A percentile compares a stretch with the other conserved stretches of the same genome.
phyloP scores from a whole-genome alignment of 2,888 invertebrate genomes.

The Plemyria rubiginata region DNA sequence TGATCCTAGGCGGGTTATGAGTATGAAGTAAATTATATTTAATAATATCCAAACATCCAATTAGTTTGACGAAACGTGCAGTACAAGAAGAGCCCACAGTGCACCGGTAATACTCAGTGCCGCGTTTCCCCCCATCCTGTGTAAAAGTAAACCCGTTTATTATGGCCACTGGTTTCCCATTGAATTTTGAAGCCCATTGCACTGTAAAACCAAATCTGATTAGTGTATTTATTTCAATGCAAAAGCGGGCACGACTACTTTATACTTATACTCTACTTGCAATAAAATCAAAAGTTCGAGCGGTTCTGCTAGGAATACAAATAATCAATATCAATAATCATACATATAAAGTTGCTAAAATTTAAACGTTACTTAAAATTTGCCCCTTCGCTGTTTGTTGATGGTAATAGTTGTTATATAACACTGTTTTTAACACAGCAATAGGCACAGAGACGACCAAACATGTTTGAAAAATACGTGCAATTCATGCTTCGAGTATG shows the following conservation, averaged over 20 bases:
- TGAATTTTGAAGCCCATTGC: conserved; percentile 15
- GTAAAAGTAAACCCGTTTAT: conserved; percentile 20
- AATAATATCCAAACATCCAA: neutral
- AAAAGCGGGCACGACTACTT: too few relatives aligned
- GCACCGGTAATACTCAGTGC: conserved; percentile 40
- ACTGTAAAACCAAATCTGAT: conserved; percentile 20
- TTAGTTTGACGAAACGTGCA: neutral
- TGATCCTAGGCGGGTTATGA: neutral
- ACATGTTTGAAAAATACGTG: neutral
- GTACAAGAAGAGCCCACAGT: conserved; percentile 16
- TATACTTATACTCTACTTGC: too few relatives aligned
- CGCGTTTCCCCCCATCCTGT: conserved; percentile 4
- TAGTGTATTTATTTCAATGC: neutral
- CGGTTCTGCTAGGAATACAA: too few relatives aligned
- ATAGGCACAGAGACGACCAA: neutral
- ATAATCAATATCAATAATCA: too few relatives aligned
- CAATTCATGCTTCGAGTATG: too few relatives aligned
- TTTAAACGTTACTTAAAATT: too few relatives aligned
- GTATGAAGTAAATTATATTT: neutral
- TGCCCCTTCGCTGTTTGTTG: too few relatives aligned
- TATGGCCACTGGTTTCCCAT: conserved; percentile 11
- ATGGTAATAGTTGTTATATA: too few relatives aligned
- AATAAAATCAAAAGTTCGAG: too few relatives aligned
- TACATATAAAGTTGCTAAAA: too few relatives aligned
- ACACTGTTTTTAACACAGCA: too few relatives aligned